These are phyloP conservation scores for Aricia artaxerxes DNA, from an alignment of 2,888 invertebrate species.

Conservation along the genomic window DNA sequence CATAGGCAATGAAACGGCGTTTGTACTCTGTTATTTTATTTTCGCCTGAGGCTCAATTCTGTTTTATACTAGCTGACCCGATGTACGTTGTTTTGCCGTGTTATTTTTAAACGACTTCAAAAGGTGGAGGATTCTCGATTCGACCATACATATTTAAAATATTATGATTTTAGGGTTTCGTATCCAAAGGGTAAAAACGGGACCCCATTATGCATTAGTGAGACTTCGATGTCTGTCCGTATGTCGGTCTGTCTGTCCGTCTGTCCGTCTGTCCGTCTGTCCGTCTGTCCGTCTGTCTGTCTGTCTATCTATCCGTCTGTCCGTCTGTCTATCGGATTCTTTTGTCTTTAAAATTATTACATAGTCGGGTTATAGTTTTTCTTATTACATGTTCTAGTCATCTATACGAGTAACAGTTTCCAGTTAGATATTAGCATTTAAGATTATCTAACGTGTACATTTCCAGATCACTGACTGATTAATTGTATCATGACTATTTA, in stretches of 20 bases:
- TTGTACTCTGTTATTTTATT: neutral
- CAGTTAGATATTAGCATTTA: slow-evolving; percentile 12
- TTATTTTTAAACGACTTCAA: neutral
- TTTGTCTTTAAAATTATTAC: too few relatives aligned
- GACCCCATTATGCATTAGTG: too few relatives aligned
- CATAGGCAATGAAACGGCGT: neutral
- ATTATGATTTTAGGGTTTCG: too few relatives aligned
- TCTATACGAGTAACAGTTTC: neutral
- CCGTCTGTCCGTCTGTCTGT: too few relatives aligned
- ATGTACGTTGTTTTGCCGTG: too few relatives aligned
- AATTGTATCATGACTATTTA: slow-evolving; percentile 2
- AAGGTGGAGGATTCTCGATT: neutral
- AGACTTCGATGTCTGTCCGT: too few relatives aligned
- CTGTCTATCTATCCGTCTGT: too few relatives aligned
- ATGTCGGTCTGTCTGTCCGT: too few relatives aligned
- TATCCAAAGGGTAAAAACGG: too few relatives aligned
- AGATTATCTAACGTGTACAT: slow-evolving; percentile 8
- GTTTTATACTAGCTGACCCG: neutral
- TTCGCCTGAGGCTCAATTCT: neutral
- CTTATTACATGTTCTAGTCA: neutral
- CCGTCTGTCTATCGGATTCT: too few relatives aligned
- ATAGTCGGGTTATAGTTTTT: neutral
- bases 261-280: too few relatives aligned
- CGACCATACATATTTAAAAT: neutral
- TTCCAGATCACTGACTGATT: slow-evolving; percentile 6